These are phyloP conservation scores for Epinephelus fuscoguttatus DNA, from an alignment of 2,113 vertebrate genomes.

Conservation along the genomic window DNA sequence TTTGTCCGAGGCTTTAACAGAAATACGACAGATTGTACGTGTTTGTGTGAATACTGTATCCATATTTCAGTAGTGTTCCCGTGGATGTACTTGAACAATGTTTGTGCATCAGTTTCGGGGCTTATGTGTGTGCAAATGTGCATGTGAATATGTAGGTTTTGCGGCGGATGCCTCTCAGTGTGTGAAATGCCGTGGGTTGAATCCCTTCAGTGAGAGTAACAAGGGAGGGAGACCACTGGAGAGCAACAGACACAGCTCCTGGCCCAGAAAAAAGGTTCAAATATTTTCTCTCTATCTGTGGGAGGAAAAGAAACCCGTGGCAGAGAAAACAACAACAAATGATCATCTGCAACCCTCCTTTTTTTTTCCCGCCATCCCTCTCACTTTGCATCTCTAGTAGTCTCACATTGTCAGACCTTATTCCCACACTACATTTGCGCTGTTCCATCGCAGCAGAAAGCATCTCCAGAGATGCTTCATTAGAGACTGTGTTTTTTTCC, in stretches of 20 bases:
- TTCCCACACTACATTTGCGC: slow-evolving; percentile 48
- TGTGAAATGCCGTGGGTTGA: slow-evolving; percentile 57
- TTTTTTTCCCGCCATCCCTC: slow-evolving; percentile 19
- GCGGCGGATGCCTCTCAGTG: slow-evolving; percentile 44
- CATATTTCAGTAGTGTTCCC: slow-evolving; percentile 39
- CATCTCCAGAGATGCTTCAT: slow-evolving; percentile 49
- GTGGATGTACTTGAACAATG: slow-evolving; percentile 41
- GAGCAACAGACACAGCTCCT: slow-evolving; percentile 61
- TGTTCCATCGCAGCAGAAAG: slow-evolving; percentile 24
- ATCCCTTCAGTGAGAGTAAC: slow-evolving; percentile 47
- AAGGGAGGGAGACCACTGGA: slow-evolving; percentile 62
- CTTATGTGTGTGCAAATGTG: slow-evolving; percentile 39
- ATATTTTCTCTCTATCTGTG: slow-evolving; percentile 59
- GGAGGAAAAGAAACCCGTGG: slow-evolving; percentile 45
- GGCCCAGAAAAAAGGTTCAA: slow-evolving; percentile 63
- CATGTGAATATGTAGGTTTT: slow-evolving; percentile 47
- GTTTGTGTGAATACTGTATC: slow-evolving; percentile 36
- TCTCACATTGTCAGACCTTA: slow-evolving; percentile 60
- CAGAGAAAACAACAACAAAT: slow-evolving; percentile 67
- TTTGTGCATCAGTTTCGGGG: slow-evolving; percentile 50
- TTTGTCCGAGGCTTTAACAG: slow-evolving; percentile 13
- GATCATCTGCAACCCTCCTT: slow-evolving; percentile 42
- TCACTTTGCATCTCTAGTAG: slow-evolving; percentile 35
- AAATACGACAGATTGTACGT: slow-evolving; percentile 13
- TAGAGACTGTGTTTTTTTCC: slow-evolving; percentile 33